Evolutionary conservation across 2,888 invertebrate genomes (phyloP).

Genomic region (Colostygia pectinataria): DNA sequence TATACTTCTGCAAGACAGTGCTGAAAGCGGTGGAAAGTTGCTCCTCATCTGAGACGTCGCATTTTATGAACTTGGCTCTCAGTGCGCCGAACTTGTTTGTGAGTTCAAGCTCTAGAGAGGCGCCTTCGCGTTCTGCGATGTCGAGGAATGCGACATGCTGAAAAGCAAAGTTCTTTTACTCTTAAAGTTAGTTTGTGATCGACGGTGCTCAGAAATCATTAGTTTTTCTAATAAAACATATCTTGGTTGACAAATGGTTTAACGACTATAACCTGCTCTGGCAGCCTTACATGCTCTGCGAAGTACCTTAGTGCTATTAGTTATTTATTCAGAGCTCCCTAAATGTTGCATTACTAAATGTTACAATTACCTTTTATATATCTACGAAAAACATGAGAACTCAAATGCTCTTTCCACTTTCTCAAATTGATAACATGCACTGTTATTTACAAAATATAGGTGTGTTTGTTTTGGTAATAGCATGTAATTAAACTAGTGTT

Average conservation of each 20-base stretch:
- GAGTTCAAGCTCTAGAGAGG: slow-evolving; percentile 59
- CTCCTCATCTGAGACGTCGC: slow-evolving; percentile 62
- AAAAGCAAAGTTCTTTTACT: slow-evolving; percentile 33
- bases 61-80: slow-evolving; percentile 73
- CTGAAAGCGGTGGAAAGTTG: slow-evolving; percentile 61
- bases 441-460: slow-evolving; percentile 2
- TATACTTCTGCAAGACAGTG: slow-evolving; percentile 66
- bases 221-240: no score
- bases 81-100: slow-evolving; percentile 65
- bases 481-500: slow-evolving; percentile 4
- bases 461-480: slow-evolving; percentile 15
- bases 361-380: no score
- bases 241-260: no score
- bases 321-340: no score
- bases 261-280: no score
- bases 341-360: no score
- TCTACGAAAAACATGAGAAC: no score
- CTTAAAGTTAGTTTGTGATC: no score
- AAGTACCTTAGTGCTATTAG: no score
- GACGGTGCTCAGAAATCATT: no score
- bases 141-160: slow-evolving; percentile 74
- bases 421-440: neutral
- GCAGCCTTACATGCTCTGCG: no score
- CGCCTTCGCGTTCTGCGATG: slow-evolving; percentile 61
- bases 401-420: neutral